Conservation (phyloP, 2,797 vertebrate genomes). For the Ceyx erithaca region DNA sequence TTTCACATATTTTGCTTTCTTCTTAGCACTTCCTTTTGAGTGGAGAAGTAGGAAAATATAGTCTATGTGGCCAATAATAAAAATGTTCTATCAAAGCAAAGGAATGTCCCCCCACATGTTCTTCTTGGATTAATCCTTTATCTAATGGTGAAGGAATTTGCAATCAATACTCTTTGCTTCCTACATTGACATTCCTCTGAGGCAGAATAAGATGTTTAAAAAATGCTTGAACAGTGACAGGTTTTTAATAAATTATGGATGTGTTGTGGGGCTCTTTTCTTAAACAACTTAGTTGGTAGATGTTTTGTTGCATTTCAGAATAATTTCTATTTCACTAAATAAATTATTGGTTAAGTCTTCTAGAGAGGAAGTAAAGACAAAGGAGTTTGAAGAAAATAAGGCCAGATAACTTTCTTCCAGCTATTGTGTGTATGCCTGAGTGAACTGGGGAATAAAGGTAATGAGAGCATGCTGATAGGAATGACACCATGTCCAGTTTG, state of each 20-base stretch:
- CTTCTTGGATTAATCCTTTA: background rate
- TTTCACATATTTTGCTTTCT: background rate
- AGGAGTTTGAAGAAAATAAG: background rate
- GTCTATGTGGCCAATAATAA: background rate
- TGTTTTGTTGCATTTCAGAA: background rate
- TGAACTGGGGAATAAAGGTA: background rate
- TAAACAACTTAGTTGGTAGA: background rate
- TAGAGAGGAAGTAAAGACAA: background rate
- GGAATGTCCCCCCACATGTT: background rate
- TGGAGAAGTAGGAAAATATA: background rate
- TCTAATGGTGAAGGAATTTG: background rate
- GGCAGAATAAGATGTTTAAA: background rate
- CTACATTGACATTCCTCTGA: background rate
- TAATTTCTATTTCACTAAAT: background rate
- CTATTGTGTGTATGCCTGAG: background rate
- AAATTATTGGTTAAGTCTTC: background rate
- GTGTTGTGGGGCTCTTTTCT: background rate
- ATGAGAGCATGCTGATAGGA: background rate
- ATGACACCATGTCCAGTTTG: background rate
- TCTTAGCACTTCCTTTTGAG: background rate
- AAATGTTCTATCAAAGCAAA: background rate
- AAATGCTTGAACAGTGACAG: background rate
- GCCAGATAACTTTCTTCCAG: background rate
- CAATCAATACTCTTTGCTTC: background rate
- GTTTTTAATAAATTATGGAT: slow-evolving; percentile 56